Evolutionary conservation across 2,113 vertebrate species (phyloP), one percentile per base, ranked within the genome.

Genomic region (Chascanopsetta lugubris): DNA sequence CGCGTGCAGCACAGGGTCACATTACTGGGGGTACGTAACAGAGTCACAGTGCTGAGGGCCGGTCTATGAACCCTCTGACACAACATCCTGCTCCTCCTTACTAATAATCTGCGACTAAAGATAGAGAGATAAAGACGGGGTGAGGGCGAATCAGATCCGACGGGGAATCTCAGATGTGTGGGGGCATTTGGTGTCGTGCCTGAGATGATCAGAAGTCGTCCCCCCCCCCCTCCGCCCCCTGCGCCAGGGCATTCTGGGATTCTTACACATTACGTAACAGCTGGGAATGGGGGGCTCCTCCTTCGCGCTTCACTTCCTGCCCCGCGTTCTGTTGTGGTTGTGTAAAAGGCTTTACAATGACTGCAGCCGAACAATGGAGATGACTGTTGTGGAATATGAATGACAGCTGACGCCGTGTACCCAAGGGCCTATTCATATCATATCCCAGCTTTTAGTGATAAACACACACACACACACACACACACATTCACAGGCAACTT

Each of bases 61-160:
- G 26, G 11, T 61, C n/a, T n/a, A 46, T 77, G 69, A 79, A 71
- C 17, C 57, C 62, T 40, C 42, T 81, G 71, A 79, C 53, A 62
- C 58, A 77, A 75, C 12, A 57, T 45, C 55, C 81, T 69, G 42
- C 76, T 69, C 46, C 42, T 77, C 49, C 59, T 83, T 61, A 80
- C 79, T 69, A 82, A 76, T 81, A 79, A 79, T 83, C 77, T 83
- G 61, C 70, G 64, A 53, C 82, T 85, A 32, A 78, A 72, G 77
- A 85, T 72, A 88, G 80, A 59, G n/a, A 53, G 77, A 72, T 27
- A 53, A 75, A 53, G 42, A 75, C 34, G 13, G 34, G 34, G 5
- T 36, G 27, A 27, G 6, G n/a, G 57, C 72, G 85, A 82, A 90
- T 88, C 58, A 79, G 46, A 84, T 77, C 43, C 63, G 61, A 69